Evolutionary conservation across 2,113 vertebrate genomes (phyloP).

Genomic region (Myodes glareolus): DNA sequence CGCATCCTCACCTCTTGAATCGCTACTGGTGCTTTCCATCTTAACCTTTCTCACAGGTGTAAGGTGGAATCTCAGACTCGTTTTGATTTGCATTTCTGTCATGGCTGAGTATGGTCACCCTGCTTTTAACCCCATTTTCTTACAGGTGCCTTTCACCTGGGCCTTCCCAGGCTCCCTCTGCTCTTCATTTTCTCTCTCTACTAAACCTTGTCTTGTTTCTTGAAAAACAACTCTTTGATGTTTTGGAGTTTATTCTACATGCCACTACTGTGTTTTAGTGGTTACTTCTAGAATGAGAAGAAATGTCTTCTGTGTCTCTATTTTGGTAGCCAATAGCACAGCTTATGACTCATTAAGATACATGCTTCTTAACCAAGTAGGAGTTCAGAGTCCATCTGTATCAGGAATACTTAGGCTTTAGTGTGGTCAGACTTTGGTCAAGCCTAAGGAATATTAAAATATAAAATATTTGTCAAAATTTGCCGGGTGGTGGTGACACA

Average conservation of each 20-base stretch:
- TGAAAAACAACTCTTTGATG: neutral
- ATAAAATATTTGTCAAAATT: neutral
- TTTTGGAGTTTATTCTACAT: slow-evolving; percentile 5
- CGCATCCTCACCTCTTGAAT: neutral
- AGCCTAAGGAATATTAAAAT: slow-evolving; percentile 3
- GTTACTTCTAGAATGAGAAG: slow-evolving; percentile 3
- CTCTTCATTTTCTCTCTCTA: neutral
- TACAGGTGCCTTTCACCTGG: neutral
- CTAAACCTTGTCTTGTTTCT: slow-evolving; percentile 42
- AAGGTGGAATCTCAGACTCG: neutral
- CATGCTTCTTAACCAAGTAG: neutral
- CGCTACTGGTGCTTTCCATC: neutral
- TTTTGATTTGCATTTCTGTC: neutral
- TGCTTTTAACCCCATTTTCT: neutral
- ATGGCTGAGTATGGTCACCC: too few relatives aligned
- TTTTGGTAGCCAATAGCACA: neutral
- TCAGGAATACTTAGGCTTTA: neutral
- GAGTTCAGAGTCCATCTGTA: neutral
- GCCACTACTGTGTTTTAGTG: neutral
- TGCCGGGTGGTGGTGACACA: neutral
- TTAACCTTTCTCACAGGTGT: neutral
- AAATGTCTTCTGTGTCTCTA: neutral
- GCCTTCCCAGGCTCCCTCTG: neutral
- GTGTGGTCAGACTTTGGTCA: neutral
- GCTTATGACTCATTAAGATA: neutral